Conservation (phyloP, 1,140 invertebrate genomes). For the Musca domestica region DNA sequence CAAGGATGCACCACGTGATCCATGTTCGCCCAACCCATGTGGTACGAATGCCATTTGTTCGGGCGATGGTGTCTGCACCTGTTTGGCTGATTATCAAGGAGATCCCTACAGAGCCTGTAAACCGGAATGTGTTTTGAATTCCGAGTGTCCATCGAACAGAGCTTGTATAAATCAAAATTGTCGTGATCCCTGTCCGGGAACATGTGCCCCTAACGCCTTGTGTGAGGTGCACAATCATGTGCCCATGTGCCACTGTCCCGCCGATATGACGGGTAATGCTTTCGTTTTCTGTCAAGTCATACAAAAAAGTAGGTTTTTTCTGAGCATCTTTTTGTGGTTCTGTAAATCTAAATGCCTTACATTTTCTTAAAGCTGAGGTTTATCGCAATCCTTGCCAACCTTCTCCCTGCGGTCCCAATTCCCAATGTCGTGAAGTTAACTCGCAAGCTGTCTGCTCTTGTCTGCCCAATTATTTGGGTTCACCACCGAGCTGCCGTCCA, state of each 20-base stretch:
- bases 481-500: slow-evolving; percentile 65
- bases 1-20: slow-evolving; percentile 58
- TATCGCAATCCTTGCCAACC: slow-evolving; percentile 63
- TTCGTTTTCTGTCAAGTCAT: slow-evolving; percentile 58
- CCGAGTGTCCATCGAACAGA: slow-evolving; percentile 72
- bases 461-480: slow-evolving; percentile 61
- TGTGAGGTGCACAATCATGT: slow-evolving; percentile 79
- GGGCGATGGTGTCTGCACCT: slow-evolving; percentile 69
- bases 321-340: slow-evolving; percentile 43
- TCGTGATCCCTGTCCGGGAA: slow-evolving; percentile 71
- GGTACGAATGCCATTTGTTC: slow-evolving; percentile 68
- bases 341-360: slow-evolving; percentile 63
- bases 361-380: slow-evolving; percentile 56
- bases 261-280: slow-evolving; percentile 72
- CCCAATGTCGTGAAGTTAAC: slow-evolving; percentile 60
- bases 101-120: slow-evolving; percentile 68
- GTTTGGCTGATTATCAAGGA: slow-evolving; percentile 64
- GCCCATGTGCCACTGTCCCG: slow-evolving; percentile 71
- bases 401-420: slow-evolving; percentile 71
- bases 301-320: slow-evolving; percentile 56
- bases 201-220: slow-evolving; percentile 68
- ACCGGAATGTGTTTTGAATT: slow-evolving; percentile 80
- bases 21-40: slow-evolving; percentile 53
- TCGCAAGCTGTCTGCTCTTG: slow-evolving; percentile 67
- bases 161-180: slow-evolving; percentile 74